A percentile compares a stretch with the other conserved stretches of the same genome.
Conservation (phyloP, 2,888 invertebrate species). For the Noctua janthina region DNA sequence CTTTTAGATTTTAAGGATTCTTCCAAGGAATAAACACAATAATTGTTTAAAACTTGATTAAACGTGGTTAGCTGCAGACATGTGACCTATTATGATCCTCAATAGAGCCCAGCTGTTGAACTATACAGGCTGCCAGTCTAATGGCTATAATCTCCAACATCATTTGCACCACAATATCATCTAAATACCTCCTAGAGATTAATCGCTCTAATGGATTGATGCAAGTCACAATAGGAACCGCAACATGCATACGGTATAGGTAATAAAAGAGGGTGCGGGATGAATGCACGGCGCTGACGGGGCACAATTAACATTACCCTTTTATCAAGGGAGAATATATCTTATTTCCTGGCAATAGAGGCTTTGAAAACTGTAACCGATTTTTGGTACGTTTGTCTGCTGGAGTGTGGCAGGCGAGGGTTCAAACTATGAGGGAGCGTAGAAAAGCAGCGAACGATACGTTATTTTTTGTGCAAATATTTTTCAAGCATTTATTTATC, state of each 20-base stretch:
- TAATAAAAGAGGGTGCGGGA: constrained; percentile 87
- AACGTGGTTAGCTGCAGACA: background rate
- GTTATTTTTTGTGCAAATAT: constrained; percentile 80
- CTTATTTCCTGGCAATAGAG: constrained; percentile 74
- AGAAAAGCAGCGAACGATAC: constrained; percentile 77
- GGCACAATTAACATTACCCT: constrained; percentile 66
- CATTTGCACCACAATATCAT: constrained; percentile 75
- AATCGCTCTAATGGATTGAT: constrained; percentile 87
- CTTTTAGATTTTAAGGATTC: background rate
- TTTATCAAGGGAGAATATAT: constrained; percentile 69
- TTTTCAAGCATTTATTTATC: constrained; percentile 80
- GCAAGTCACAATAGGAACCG: constrained; percentile 85
- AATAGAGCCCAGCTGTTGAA: constrained; percentile 30
- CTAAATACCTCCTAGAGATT: constrained; percentile 81
- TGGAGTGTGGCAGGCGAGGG: constrained; percentile 85
- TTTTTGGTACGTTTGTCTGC: constrained; percentile 78
- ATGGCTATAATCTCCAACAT: constrained; percentile 57
- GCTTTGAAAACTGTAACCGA: constrained; percentile 59
- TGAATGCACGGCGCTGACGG: constrained; percentile 84
- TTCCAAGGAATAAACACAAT: background rate
- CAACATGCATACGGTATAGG: constrained; percentile 87
- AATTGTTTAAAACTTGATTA: background rate
- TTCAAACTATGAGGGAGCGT: constrained; percentile 83
- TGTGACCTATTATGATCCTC: background rate
- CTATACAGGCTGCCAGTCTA: constrained; percentile 13